These are phyloP conservation scores for Drepanosiphum platanoidis DNA, from an alignment of 2,888 invertebrate genomes.

Conservation along the genomic window DNA sequence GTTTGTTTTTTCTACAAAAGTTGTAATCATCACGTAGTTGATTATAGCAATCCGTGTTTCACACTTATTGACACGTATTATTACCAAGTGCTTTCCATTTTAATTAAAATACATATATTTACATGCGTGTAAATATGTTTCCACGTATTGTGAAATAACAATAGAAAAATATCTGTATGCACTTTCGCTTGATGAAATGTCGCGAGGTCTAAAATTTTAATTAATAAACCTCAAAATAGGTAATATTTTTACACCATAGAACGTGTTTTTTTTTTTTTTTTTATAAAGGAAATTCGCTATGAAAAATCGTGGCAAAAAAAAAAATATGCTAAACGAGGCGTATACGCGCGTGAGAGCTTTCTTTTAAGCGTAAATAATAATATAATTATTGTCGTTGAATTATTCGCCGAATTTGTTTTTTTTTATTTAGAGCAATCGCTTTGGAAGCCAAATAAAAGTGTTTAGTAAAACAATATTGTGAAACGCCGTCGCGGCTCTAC, in stretches of 20 bases:
- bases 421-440: too few relatives aligned
- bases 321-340: too few relatives aligned
- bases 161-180: background rate
- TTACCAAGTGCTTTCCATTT: background rate
- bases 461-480: too few relatives aligned
- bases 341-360: too few relatives aligned
- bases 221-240: background rate
- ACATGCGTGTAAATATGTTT: too few relatives aligned
- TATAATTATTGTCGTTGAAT: too few relatives aligned
- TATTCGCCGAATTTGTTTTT: too few relatives aligned
- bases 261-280: background rate
- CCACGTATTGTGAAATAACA: background rate
- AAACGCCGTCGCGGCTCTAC: too few relatives aligned
- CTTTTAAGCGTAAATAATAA: too few relatives aligned
- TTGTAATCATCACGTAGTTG: background rate
- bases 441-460: too few relatives aligned
- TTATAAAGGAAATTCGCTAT: background rate
- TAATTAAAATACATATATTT: conserved; percentile 32
- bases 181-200: background rate
- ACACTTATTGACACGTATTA: background rate
- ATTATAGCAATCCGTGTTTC: background rate
- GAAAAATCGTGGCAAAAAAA: background rate
- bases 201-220: background rate
- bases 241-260: background rate
- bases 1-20: background rate